Evolutionary conservation across 2,888 invertebrate species (phyloP).

Genomic region (Amblyjoppa fuscipennis): DNA sequence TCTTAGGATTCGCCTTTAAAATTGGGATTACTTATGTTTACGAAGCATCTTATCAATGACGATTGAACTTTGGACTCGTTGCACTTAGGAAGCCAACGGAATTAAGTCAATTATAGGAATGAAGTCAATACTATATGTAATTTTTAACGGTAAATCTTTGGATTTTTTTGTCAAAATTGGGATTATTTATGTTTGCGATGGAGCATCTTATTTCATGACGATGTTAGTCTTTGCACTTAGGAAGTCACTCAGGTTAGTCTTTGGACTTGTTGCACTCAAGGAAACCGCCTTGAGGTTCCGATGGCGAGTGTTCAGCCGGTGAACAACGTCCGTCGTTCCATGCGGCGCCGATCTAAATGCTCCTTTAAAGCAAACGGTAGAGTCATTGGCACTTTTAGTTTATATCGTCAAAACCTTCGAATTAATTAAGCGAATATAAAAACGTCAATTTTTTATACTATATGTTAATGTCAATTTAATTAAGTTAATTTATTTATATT

Average conservation of each 20-base stretch:
- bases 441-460: no score
- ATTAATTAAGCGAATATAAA: not conserved
- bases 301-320: conserved; percentile 3
- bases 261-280: conserved; percentile 79
- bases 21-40: no score
- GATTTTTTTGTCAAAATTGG: no score
- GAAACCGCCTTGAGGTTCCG: conserved; percentile 65
- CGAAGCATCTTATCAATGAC: no score
- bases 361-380: not conserved
- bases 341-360: not conserved
- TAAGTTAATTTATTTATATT: no score
- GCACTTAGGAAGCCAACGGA: conserved; percentile 73
- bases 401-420: not conserved
- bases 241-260: conserved; percentile 48
- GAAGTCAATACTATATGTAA: not conserved
- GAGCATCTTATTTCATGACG: no score
- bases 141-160: no score
- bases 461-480: not conserved
- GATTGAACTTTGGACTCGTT: conserved; percentile 78
- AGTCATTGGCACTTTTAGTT: not conserved
- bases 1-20: no score
- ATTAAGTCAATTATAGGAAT: no score
- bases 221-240: conserved; percentile 39
- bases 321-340: not conserved
- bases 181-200: no score